Percentiles rank a stretch among this genome's conserved stretches.
phyloP scores from a whole-genome alignment of 2,797 vertebrate species.

The Picus viridis region DNA sequence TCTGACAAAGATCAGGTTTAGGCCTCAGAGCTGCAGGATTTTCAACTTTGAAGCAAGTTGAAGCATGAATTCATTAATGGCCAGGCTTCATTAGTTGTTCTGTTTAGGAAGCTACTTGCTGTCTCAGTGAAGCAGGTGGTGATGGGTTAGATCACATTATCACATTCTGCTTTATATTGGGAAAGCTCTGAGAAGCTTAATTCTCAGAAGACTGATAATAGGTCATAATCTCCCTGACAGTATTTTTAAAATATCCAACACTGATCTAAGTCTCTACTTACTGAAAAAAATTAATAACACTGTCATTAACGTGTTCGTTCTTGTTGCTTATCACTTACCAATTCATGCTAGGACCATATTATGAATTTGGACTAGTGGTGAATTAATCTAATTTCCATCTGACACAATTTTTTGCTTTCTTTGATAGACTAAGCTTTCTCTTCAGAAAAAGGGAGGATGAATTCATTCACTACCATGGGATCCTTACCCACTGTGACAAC shows the following conservation, averaged over 20 bases:
- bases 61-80: neutral
- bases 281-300: neutral
- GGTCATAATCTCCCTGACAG: neutral
- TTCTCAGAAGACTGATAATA: neutral
- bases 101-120: neutral
- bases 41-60: neutral
- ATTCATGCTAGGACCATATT: neutral
- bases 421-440: neutral
- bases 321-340: neutral
- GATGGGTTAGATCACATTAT: neutral
- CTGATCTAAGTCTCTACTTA: neutral
- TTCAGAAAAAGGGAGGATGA: neutral
- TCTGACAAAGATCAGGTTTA: neutral
- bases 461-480: neutral
- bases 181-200: neutral
- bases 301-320: neutral
- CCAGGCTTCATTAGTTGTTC: neutral
- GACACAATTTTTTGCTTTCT: neutral
- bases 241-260: constrained; percentile 31
- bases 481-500: neutral
- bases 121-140: neutral
- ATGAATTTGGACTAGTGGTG: neutral
- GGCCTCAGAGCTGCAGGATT: neutral
- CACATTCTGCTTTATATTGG: neutral
- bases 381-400: neutral